Percentiles rank a stretch among this genome's conserved stretches.
These are phyloP conservation scores for Scaptomyza pallida DNA, from an alignment of 1,140 invertebrate species.

Conservation along the genomic window DNA sequence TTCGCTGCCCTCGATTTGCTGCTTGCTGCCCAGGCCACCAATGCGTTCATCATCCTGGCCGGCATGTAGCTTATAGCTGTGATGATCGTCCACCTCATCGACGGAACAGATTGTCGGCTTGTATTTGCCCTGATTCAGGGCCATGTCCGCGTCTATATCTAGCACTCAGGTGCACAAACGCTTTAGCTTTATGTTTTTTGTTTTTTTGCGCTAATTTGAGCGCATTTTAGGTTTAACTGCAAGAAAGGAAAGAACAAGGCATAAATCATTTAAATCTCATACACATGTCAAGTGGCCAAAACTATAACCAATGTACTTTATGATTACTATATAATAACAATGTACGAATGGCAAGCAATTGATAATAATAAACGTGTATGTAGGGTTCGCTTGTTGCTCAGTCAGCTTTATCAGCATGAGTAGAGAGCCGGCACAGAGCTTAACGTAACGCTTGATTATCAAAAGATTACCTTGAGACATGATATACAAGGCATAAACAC, in stretches of 20 bases:
- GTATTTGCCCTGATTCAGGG: conserved; percentile 78
- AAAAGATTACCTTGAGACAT: conserved; percentile 75
- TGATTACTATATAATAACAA: not conserved
- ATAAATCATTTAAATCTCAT: conserved; percentile 19
- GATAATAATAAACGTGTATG: conserved; percentile 11
- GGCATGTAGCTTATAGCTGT: conserved; percentile 70
- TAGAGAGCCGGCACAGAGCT: conserved; percentile 1
- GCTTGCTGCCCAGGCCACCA: conserved; percentile 38
- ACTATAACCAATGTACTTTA: not conserved
- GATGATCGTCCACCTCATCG: conserved; percentile 81
- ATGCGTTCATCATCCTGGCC: conserved; percentile 56
- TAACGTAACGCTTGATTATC: conserved; percentile 59
- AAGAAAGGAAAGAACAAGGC: not conserved
- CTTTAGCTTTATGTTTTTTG: not conserved
- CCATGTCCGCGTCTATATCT: conserved; percentile 46
- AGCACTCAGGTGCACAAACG: not conserved
- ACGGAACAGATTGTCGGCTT: conserved; percentile 77
- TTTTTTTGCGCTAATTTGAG: conserved; percentile 11
- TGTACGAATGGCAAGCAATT: conserved; percentile 17
- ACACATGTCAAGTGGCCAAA: conserved; percentile 2
- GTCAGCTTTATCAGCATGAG: conserved; percentile 24
- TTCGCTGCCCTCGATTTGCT: conserved; percentile 78
- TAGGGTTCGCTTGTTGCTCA: conserved; percentile 4
- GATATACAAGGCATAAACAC: conserved; percentile 50
- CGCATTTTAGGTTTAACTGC: conserved; percentile 17